Conservation (phyloP, 23 tunicate species). For the Pegea sp. region DNA sequence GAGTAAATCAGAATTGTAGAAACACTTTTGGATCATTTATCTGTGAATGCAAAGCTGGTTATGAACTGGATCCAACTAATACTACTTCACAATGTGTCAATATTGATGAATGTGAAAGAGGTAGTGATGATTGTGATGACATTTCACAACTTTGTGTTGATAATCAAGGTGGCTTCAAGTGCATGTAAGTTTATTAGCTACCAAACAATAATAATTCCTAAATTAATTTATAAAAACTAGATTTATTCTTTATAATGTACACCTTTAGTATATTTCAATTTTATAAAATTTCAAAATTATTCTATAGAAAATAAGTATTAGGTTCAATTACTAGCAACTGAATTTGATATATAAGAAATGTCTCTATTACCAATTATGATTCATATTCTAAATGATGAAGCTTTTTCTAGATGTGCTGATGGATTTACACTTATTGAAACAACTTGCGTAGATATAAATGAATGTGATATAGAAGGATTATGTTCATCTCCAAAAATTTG, state of each 20-base stretch:
- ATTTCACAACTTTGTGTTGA: not conserved
- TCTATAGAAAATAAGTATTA: too few relatives aligned
- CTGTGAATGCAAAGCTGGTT: not conserved
- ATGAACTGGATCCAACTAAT: not conserved
- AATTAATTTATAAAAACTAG: too few relatives aligned
- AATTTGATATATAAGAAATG: too few relatives aligned
- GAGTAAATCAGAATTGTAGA: not conserved
- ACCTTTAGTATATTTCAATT: too few relatives aligned
- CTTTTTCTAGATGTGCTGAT: not conserved
- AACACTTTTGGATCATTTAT: constrained; percentile 4
- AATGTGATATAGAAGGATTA: not conserved
- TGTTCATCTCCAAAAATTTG: not conserved
- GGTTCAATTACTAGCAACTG: too few relatives aligned
- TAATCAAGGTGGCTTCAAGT: not conserved
- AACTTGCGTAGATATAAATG: not conserved
- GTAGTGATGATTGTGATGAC: not conserved
- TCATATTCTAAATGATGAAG: too few relatives aligned
- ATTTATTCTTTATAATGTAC: too few relatives aligned
- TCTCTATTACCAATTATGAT: too few relatives aligned
- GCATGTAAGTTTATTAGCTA: too few relatives aligned
- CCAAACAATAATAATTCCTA: too few relatives aligned
- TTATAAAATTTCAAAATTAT: too few relatives aligned
- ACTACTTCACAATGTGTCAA: constrained; percentile 4
- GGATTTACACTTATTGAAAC: not conserved
- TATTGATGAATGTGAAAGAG: constrained; percentile 11